Base-by-base conservation (phyloP, 1,140 invertebrate genomes). In the Papilio glaucus region DNA sequence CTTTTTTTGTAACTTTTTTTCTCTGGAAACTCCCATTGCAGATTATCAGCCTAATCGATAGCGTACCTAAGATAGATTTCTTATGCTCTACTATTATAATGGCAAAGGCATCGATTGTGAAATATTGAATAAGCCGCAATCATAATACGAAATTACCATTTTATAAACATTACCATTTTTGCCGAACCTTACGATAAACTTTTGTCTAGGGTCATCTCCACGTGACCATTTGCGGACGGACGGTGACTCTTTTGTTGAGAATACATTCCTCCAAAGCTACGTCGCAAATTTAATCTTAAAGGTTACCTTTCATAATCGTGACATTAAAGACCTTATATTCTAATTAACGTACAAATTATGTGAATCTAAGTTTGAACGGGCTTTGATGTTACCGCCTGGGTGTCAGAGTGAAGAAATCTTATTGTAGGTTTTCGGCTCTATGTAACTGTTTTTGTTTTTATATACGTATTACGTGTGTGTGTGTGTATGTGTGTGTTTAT, bases 311-410 rank as follows among this genome's bases (percentile, higher is more conserved):
- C 49, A 57, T 57, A 57, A 57, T 57, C 49, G 49, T 57, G 18
- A 24, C 21, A 57, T 57, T 57, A 57, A 57, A 4, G 12, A 57
- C 21, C 12, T 26, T 26, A 57, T 57, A 57, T 57, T 57, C 49
- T 57, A 57, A 57, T 57, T 57, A 57, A 24, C 10, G 21, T 57
- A 57, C 49, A 57, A 57, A 57, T 57, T 57, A 57, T 57, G 49
- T 57, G 49, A 57, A 57, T n/a, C 49, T 12, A 57, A 57, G 12
- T 49, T 49, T 49, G 18, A 5, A 18, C 12, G 2, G 24, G 10
- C 49, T 57, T 57, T 57, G 49, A 57, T 57, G 49, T 57, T 57
- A 24, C 49, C 49, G 49, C 21, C 21, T 3, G 15, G 7, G 45
- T 53, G 3, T 21, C 24, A 12, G 45, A 49, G 21, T 57, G 21